These are phyloP conservation scores for Magallana ariakensis DNA, from an alignment of 1,140 invertebrate genomes.

Conservation along the genomic window DNA sequence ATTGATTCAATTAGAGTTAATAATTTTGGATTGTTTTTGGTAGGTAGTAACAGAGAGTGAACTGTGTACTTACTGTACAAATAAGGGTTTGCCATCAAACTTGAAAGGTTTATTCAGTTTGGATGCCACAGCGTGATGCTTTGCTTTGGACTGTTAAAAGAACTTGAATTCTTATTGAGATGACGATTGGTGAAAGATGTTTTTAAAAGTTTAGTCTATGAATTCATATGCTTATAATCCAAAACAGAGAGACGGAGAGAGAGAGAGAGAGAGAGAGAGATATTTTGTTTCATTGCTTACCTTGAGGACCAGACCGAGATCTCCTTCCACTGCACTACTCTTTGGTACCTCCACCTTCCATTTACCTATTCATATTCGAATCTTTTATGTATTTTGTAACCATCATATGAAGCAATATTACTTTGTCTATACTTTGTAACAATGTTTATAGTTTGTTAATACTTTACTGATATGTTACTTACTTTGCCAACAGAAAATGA, in stretches of 20 bases:
- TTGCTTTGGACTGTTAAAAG: constrained; percentile 88
- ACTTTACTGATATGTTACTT: neutral
- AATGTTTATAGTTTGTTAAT: neutral
- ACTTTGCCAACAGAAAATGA: constrained; percentile 18
- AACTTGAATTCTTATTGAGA: constrained; percentile 32
- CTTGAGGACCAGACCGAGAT: constrained; percentile 93
- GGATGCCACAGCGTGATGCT: constrained; percentile 96
- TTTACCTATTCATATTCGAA: constrained; percentile 70
- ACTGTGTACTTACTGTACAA: constrained; percentile 91
- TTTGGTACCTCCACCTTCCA: constrained; percentile 90
- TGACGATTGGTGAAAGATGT: neutral
- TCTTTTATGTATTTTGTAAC: neutral
- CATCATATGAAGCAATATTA: no score
- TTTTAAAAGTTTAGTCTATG: neutral
- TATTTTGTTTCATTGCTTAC: constrained; percentile 56
- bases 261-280: no score
- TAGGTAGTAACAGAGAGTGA: no score
- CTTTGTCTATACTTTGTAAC: neutral
- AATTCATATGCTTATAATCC: no score
- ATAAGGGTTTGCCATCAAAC: constrained; percentile 91
- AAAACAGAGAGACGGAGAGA: no score
- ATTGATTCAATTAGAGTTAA: no score
- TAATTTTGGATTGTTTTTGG: no score
- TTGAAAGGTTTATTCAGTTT: constrained; percentile 89
- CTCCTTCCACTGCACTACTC: constrained; percentile 88